Base-by-base conservation (phyloP, 2,888 invertebrate species). In the Latrodectus hesperus region DNA sequence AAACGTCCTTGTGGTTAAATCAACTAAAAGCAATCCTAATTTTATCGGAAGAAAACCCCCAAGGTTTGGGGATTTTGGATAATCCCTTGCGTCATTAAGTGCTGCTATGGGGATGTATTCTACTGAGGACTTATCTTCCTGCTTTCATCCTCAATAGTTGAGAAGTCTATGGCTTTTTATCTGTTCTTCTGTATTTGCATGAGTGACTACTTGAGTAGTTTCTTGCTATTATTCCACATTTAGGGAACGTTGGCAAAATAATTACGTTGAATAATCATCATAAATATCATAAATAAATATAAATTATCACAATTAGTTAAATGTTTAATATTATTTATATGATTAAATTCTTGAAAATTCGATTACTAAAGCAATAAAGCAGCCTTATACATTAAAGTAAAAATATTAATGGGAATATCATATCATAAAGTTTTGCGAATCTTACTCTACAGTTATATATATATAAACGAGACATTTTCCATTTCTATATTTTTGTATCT, bases 21-120 rank as follows among this genome's bases (percentile, higher is more conserved):
- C 10, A 17, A 70, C 16, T n/a, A 22, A 49, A 55, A 38, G 17
- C 73, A 73, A 53, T 71, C 84, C 78, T 78, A 84, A 78, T 84
- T 78, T 52, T 53, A 55, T 52, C 52, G 49, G 51, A 38, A 38
- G 38, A 84, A 78, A 77, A 76, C 83, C 55, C 49, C 67, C n/a
- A 72, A 72, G 73, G 77, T 65, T 67, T 60, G 38, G 82, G 82
- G 70, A 73, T 68, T 65, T n/a, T 14, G 12, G 52, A 17, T 84
- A 84, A 84, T 84, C 77, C 84, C 84, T 84, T 77, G 73, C 84
- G 78, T 84, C 84, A 84, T 84, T 78, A 84, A 84, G 67, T 70
- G 71, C 60, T 52, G 14, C 16, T 52, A 71, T n/a, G 70, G 70
- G 55, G 71, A 70, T 55, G 53, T 16, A 74, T 73, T 70, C 74